These are phyloP conservation scores for Thymallus thymallus DNA, from an alignment of 2,113 vertebrate genomes.

Conservation along the genomic window DNA sequence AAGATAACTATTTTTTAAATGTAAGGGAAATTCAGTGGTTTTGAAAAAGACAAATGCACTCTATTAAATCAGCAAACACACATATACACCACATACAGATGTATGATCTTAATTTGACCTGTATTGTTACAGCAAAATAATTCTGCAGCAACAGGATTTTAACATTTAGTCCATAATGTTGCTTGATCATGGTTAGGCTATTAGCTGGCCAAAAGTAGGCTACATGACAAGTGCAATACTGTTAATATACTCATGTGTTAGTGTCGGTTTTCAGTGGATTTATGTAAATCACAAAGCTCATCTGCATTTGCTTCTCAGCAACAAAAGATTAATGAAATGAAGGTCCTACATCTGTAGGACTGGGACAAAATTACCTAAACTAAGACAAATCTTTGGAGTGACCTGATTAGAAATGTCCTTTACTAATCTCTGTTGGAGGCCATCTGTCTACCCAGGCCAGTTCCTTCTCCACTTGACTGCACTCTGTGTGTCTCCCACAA, in stretches of 20 bases:
- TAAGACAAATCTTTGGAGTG: neutral
- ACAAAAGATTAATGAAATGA: neutral
- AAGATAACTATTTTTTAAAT: neutral
- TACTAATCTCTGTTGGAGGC: conserved; percentile 42
- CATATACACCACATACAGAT: neutral
- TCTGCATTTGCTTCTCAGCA: too few relatives aligned
- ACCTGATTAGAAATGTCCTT: conserved; percentile 13
- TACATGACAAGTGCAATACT: too few relatives aligned
- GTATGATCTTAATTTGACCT: too few relatives aligned
- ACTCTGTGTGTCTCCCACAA: conserved; percentile 51
- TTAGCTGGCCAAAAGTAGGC: too few relatives aligned
- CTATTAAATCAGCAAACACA: neutral
- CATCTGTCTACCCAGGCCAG: conserved; percentile 38
- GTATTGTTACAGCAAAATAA: too few relatives aligned
- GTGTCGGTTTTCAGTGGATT: too few relatives aligned
- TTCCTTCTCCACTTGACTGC: conserved; percentile 59
- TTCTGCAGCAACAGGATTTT: too few relatives aligned
- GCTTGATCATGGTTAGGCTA: too few relatives aligned
- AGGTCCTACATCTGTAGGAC: neutral
- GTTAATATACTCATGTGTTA: too few relatives aligned
- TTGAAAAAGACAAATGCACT: neutral
- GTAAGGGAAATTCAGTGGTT: conserved; percentile 3
- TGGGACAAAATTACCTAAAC: conserved; percentile 25
- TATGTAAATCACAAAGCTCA: too few relatives aligned
- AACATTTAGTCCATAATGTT: too few relatives aligned